Evolutionary conservation across 2,797 vertebrate genomes (phyloP).

Genomic region (Sebastes goodei): DNA sequence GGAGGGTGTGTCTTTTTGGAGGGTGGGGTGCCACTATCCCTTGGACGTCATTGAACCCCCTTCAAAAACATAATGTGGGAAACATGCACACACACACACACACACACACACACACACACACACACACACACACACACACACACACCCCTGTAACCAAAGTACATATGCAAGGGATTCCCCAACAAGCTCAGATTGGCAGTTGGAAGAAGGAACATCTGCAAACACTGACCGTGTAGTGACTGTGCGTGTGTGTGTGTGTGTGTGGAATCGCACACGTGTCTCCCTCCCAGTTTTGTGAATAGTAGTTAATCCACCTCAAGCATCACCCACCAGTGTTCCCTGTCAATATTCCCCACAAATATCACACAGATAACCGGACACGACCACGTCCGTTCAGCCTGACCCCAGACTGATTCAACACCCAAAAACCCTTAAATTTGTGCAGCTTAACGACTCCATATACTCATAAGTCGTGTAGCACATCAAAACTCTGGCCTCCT

Average conservation of each 20-base stretch:
- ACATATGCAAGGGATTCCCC: conserved; percentile 60
- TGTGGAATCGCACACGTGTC: conserved; percentile 29
- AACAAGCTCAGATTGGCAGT: conserved; percentile 31
- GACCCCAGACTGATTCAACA: conserved; percentile 7
- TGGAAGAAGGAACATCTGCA: conserved; percentile 46
- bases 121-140: conserved; percentile 5
- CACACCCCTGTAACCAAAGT: conserved; percentile 43
- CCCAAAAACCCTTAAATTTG: not conserved
- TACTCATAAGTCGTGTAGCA: conserved; percentile 7
- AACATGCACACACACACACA: conserved; percentile 1
- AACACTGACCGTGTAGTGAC: conserved; percentile 25
- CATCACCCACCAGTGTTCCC: conserved; percentile 41
- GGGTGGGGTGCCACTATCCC: conserved; percentile 44
- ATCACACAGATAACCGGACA: conserved; percentile 21
- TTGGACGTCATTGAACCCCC: conserved; percentile 25
- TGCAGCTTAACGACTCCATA: not conserved
- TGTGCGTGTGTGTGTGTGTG: too few relatives aligned
- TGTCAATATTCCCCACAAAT: conserved; percentile 11
- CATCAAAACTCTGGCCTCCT: not conserved
- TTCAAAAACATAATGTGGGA: not conserved
- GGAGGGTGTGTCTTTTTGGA: conserved; percentile 27
- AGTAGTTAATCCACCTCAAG: conserved; percentile 57
- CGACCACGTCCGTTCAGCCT: conserved; percentile 7
- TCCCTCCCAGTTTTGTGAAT: conserved; percentile 56
- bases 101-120: not conserved